phyloP scores from a whole-genome alignment of 2,797 vertebrate genomes.

The Cyprinella venusta region DNA sequence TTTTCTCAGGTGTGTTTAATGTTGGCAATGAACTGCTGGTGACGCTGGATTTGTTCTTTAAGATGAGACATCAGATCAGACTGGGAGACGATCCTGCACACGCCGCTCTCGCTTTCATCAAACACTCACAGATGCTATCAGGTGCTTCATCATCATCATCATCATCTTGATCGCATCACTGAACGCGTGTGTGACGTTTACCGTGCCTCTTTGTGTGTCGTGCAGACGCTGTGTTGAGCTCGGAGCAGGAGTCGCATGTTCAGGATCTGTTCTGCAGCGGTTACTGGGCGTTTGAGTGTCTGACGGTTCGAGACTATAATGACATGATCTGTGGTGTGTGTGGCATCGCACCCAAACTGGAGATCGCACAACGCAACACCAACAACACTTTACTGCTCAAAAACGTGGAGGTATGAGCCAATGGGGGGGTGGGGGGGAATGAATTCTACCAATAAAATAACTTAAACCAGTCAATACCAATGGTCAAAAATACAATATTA shows the following conservation, averaged over 20 bases:
- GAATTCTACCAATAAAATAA: too few relatives aligned
- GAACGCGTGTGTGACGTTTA: neutral
- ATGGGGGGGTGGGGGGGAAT: too few relatives aligned
- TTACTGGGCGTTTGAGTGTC: slow-evolving; percentile 97
- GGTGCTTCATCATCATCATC: slow-evolving; percentile 35
- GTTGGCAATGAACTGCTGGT: slow-evolving; percentile 94
- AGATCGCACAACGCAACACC: slow-evolving; percentile 86
- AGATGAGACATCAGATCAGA: slow-evolving; percentile 87
- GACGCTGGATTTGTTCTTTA: slow-evolving; percentile 93
- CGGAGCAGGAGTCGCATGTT: slow-evolving; percentile 81
- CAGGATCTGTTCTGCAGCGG: slow-evolving; percentile 90
- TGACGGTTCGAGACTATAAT: slow-evolving; percentile 95
- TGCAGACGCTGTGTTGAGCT: slow-evolving; percentile 82
- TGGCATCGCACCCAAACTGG: slow-evolving; percentile 92
- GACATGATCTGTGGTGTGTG: slow-evolving; percentile 99
- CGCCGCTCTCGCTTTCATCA: slow-evolving; percentile 75
- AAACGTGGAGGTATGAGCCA: slow-evolving; percentile 90
- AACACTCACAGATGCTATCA: slow-evolving; percentile 59
- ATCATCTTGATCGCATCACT: neutral
- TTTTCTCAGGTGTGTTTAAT: slow-evolving; percentile 90
- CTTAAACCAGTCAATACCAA: too few relatives aligned
- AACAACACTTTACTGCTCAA: slow-evolving; percentile 87
- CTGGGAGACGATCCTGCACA: slow-evolving; percentile 85
- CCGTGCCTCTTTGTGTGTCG: slow-evolving; percentile 10
- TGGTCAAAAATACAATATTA: too few relatives aligned